A percentile compares a stretch with the other conserved stretches of the same genome.
phyloP scores from a whole-genome alignment of 2,888 invertebrate genomes.

The Dryomyza anilis region DNA sequence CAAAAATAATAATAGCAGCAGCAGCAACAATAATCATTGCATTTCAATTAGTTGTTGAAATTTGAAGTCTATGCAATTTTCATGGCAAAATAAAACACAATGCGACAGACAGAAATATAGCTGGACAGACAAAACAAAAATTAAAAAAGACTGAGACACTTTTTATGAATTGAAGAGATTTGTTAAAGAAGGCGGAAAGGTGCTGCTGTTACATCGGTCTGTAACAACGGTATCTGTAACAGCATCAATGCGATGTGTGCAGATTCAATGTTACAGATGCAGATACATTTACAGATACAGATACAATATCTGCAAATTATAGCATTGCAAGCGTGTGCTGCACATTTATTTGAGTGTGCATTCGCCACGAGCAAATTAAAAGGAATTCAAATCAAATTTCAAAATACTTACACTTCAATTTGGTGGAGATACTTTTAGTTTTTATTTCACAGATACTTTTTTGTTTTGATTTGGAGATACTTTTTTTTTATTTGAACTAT shows the following conservation, averaged over 20 bases:
- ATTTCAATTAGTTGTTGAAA: conserved; percentile 1
- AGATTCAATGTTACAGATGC: neutral
- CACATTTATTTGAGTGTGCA: neutral
- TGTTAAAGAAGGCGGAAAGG: too few relatives aligned
- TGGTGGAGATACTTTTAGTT: too few relatives aligned
- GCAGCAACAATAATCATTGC: neutral
- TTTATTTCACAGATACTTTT: too few relatives aligned
- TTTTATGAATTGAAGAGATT: too few relatives aligned
- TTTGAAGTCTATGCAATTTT: conserved; percentile 6
- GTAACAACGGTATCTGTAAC: conserved; percentile 1
- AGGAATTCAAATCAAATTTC: conserved; percentile 20
- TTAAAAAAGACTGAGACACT: too few relatives aligned
- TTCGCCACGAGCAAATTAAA: neutral
- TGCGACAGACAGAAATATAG: neutral
- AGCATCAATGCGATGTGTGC: neutral
- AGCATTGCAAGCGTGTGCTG: neutral
- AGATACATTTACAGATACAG: neutral
- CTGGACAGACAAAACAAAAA: neutral
- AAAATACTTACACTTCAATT: neutral
- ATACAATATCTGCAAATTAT: neutral
- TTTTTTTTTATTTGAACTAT: too few relatives aligned
- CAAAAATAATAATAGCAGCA: neutral
- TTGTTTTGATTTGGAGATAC: too few relatives aligned
- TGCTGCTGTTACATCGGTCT: neutral
- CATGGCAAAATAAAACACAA: neutral